phyloP scores from a whole-genome alignment of 1,140 invertebrate species.

The Halesus radiatus region DNA sequence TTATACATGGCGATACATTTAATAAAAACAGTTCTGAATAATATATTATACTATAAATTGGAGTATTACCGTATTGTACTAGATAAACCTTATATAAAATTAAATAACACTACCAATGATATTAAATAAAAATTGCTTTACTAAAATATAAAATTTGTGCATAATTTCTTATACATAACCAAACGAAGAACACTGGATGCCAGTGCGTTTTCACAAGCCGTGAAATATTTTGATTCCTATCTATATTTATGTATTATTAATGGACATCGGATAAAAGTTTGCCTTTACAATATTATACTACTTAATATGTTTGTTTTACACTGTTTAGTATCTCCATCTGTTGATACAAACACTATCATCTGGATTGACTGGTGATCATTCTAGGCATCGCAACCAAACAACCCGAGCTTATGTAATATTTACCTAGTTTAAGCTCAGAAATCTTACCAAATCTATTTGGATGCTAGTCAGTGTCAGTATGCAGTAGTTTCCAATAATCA shows the following conservation, averaged over 20 bases:
- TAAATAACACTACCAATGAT: conserved; percentile 24
- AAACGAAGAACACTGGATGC: conserved; percentile 39
- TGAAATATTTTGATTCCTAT: conserved; percentile 50
- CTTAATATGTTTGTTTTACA: not conserved
- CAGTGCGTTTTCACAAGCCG: conserved; percentile 51
- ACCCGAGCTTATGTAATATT: not conserved
- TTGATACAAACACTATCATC: too few species aligned
- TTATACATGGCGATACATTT: too few species aligned
- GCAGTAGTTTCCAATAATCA: too few species aligned
- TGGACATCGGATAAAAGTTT: conserved; percentile 24
- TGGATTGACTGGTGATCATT: not conserved
- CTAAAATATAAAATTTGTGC: conserved; percentile 39
- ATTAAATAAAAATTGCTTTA: conserved; percentile 17
- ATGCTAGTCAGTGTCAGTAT: not conserved
- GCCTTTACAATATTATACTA: not conserved
- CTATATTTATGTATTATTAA: conserved; percentile 18
- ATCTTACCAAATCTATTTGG: conserved; percentile 20
- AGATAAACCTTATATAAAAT: conserved; percentile 20
- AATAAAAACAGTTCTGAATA: too few species aligned
- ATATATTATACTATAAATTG: conserved; percentile 16
- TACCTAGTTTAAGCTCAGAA: conserved; percentile 12
- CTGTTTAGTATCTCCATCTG: too few species aligned
- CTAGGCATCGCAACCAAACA: not conserved
- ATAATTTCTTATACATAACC: conserved; percentile 30
- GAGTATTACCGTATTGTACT: conserved; percentile 30